phyloP scores from a whole-genome alignment of 2,888 invertebrate genomes.

The Parochlus steinenii region DNA sequence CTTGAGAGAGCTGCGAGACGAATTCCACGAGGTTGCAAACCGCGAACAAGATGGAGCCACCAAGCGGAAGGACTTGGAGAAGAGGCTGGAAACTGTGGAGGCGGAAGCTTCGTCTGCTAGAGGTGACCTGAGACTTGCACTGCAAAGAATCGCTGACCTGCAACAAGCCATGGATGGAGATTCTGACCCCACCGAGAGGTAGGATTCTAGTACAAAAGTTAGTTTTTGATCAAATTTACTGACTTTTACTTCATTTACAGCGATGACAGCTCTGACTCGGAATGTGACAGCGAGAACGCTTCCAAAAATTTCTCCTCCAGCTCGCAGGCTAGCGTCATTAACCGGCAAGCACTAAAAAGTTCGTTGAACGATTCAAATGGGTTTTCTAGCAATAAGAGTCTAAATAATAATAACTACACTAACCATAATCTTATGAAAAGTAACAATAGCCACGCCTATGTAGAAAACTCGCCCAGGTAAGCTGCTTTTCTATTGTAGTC shows the following conservation, averaged over 20 bases:
- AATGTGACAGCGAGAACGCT: no score
- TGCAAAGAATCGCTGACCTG: constrained; percentile 77
- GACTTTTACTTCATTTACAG: constrained; percentile 3
- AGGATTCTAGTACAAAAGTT: background rate
- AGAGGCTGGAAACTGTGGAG: constrained; percentile 50
- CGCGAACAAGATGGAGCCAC: constrained; percentile 60
- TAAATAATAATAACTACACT: constrained; percentile 9
- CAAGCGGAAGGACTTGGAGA: constrained; percentile 59
- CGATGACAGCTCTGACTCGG: constrained; percentile 7
- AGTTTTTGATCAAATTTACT: no score
- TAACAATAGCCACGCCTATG: constrained; percentile 6
- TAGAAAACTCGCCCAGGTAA: constrained; percentile 10
- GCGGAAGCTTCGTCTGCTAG: constrained; percentile 52
- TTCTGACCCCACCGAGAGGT: constrained; percentile 35
- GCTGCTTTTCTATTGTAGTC: no score
- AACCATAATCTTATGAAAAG: constrained; percentile 7
- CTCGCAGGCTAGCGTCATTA: background rate
- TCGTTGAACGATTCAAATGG: constrained; percentile 11
- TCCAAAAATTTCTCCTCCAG: no score
- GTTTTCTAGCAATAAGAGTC: constrained; percentile 4
- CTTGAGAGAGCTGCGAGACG: constrained; percentile 59
- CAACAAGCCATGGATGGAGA: constrained; percentile 84
- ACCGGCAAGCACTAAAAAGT: constrained; percentile 9
- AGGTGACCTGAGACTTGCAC: constrained; percentile 71
- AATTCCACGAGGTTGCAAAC: constrained; percentile 48